phyloP scores from a whole-genome alignment of 2,113 vertebrate genomes.

The Actenoides hombroni region DNA sequence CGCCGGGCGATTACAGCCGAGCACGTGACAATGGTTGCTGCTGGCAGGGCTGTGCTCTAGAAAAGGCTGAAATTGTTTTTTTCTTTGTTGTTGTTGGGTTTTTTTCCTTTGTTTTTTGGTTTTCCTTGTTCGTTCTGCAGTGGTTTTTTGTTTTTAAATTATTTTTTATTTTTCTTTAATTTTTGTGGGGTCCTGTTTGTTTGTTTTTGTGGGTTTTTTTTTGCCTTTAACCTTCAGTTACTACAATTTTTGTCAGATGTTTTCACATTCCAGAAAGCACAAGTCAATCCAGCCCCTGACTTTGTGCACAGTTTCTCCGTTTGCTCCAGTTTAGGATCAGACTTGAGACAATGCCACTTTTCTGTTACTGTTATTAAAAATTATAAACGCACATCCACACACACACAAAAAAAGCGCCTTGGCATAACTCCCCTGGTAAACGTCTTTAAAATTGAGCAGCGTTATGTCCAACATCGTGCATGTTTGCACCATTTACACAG shows the following conservation, averaged over 20 bases:
- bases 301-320: background rate
- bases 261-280: background rate
- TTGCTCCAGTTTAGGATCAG: background rate
- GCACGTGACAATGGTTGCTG: background rate
- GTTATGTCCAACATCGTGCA: no score
- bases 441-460: background rate
- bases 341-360: background rate
- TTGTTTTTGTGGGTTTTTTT: no score
- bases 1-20: background rate
- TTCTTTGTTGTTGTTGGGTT: background rate
- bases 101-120: background rate
- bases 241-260: background rate
- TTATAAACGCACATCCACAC: background rate
- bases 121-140: no score
- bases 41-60: background rate
- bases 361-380: background rate
- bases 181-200: no score
- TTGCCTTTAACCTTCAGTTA: background rate
- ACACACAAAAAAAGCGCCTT: background rate
- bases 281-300: background rate
- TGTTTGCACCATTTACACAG: background rate
- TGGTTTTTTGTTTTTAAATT: no score
- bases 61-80: background rate
- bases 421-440: background rate
- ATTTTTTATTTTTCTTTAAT: no score